Percentiles rank a stretch among this genome's conserved stretches.
These are phyloP conservation scores for Lamprologus lemairii DNA, from an alignment of 2,113 vertebrate species.

Conservation along the genomic window DNA sequence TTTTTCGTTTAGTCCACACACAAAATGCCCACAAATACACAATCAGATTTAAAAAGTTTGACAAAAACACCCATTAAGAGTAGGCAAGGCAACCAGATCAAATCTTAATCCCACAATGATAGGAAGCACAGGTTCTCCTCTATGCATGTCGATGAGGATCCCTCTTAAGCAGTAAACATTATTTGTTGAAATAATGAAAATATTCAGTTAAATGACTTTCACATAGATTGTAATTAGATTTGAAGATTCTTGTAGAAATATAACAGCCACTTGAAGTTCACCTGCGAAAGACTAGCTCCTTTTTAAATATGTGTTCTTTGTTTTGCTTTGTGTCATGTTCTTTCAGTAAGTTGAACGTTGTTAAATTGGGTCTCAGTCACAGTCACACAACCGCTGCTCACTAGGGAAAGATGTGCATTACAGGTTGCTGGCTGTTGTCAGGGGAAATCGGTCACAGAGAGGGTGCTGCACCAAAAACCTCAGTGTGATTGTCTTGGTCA, in stretches of 20 bases:
- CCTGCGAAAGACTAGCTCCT: not conserved
- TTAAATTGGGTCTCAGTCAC: rapidly evolving
- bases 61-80: constrained; percentile 13
- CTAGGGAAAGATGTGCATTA: not conserved
- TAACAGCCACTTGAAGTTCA: not conserved
- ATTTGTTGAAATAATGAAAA: not conserved
- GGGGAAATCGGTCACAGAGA: not conserved
- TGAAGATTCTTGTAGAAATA: not conserved
- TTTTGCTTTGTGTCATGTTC: not conserved
- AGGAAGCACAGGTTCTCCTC: not conserved
- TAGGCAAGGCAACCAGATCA: constrained; percentile 1
- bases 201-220: not conserved
- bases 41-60: not conserved
- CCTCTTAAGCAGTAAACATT: not conserved
- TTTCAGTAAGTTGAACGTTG: not conserved
- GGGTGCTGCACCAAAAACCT: not conserved
- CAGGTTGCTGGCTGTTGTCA: rapidly evolving
- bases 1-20: not conserved
- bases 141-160: constrained; percentile 23
- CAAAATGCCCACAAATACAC: not conserved
- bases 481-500: not conserved
- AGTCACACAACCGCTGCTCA: rapidly evolving
- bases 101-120: constrained; percentile 24
- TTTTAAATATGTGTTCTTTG: not conserved
- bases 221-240: not conserved